Percentiles rank a stretch among this genome's conserved stretches.
Conservation (phyloP, 2,797 vertebrate species). For the Typhlichthys eigenmanni region DNA sequence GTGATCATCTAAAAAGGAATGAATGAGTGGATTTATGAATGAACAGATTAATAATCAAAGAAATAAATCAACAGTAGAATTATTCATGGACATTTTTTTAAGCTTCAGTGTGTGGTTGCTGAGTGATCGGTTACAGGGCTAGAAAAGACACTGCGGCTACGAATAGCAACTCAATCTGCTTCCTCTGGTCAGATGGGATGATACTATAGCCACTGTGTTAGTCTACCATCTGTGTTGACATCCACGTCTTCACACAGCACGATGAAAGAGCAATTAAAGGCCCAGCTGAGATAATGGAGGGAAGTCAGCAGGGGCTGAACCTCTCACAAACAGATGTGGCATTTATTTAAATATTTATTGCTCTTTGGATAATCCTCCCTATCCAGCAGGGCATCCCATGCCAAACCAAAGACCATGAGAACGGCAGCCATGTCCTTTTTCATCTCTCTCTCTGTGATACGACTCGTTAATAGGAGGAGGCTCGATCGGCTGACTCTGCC, state of each 20-base stretch:
- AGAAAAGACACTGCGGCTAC: not conserved
- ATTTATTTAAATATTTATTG: slow-evolving; percentile 72
- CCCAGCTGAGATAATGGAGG: slow-evolving; percentile 55
- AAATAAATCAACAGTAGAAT: not conserved
- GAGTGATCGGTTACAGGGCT: not conserved
- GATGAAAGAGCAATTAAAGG: not conserved
- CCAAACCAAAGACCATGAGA: slow-evolving; percentile 72
- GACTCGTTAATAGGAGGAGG: slow-evolving; percentile 49
- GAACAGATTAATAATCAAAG: not conserved
- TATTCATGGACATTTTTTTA: too few relatives aligned
- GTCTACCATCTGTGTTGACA: slow-evolving; percentile 46
- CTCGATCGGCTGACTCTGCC: slow-evolving; percentile 53
- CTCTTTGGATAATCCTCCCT: slow-evolving; percentile 72
- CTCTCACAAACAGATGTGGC: slow-evolving; percentile 72
- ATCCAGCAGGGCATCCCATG: slow-evolving; percentile 63
- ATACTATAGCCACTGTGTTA: slow-evolving; percentile 16
- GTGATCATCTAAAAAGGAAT: too few relatives aligned
- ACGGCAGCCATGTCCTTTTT: slow-evolving; percentile 54
- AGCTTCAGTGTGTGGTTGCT: not conserved
- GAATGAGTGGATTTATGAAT: too few relatives aligned
- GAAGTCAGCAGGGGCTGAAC: slow-evolving; percentile 58
- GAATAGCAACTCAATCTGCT: slow-evolving; percentile 3
- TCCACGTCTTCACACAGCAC: slow-evolving; percentile 11
- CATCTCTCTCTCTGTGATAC: slow-evolving; percentile 42
- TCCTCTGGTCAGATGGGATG: slow-evolving; percentile 14